Evolutionary conservation across 2,113 vertebrate species (phyloP).

Genomic region (Neolamprologus devosi): DNA sequence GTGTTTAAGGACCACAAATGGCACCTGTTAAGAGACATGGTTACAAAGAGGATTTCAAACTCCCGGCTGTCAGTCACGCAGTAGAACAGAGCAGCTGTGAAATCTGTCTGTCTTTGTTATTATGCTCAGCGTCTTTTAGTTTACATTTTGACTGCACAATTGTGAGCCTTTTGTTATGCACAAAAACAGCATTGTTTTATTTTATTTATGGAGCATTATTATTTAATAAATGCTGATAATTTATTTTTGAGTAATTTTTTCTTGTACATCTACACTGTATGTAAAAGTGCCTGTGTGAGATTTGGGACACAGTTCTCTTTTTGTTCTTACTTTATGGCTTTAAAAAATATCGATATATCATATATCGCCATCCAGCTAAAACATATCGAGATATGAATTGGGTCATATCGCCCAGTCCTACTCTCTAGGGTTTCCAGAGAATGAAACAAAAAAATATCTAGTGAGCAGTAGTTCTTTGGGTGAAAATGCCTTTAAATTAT

Average conservation of each 20-base stretch:
- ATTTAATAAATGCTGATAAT: neutral
- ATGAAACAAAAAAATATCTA: neutral
- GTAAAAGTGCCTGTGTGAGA: neutral
- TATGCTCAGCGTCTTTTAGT: neutral
- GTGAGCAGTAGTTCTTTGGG: neutral
- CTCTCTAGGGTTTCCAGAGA: neutral
- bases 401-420: neutral
- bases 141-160: neutral
- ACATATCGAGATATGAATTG: neutral
- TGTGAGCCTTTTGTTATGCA: neutral
- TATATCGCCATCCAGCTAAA: neutral
- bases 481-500: neutral
- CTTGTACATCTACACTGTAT: neutral
- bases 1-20: neutral
- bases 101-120: neutral
- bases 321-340: neutral
- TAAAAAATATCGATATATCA: rapidly evolving
- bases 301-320: neutral
- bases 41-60: no score
- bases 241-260: rapidly evolving
- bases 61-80: rapidly evolving
- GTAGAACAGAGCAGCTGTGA: neutral
- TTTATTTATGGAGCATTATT: neutral
- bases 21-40: neutral
- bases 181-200: neutral